Evolutionary conservation across 2,888 invertebrate genomes (phyloP), one percentile per base, ranked within the genome.

Genomic region (Philereme transversata): DNA sequence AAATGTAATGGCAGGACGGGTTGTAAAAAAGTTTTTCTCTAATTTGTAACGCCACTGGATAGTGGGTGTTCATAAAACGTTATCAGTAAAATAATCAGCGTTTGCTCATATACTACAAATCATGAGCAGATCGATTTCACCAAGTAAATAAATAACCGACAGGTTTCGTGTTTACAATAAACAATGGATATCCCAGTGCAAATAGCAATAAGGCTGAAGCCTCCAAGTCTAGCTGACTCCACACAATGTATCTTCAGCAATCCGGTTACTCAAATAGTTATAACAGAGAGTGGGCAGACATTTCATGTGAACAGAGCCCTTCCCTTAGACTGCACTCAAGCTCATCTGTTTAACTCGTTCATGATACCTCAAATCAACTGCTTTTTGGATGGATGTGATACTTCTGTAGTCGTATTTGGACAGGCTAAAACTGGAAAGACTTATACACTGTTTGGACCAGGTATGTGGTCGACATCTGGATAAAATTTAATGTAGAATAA

Each of bases 381-480:
- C 70, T 94, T 96, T 69, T 81, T 96, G 51, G 95, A 96, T 84
- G 96, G 96, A 22, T 95, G 95, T 77, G 96, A 96, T 86, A 95
- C 95, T n/a, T 96, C 95, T 2, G 93, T 96, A 45, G 95, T 96
- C 7, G 93, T 95, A 35, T 94, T 95, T 75, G 96, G 96, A 0
- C 95, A 96, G 78, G 86, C 88, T 7, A 93, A 90, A 41, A 94
- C 95, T 53, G 96, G 96, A 10, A 96, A 96, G 86, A 95, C 95
- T 3, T 96, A 96, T 75, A 95, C 96, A 0, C 83, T 96, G 40
- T 94, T 95, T 84, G 96, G 96, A 0, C 94, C 95, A 72, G 95
- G 95, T 72, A 91, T 94, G 52, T 40, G 22, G 22, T 22, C 22
- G 22, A 22, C 22, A 22, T 22, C 22, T 22, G 22, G 22, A 22